Conservation (phyloP, 2,888 invertebrate species). For the Clostera curtula region DNA sequence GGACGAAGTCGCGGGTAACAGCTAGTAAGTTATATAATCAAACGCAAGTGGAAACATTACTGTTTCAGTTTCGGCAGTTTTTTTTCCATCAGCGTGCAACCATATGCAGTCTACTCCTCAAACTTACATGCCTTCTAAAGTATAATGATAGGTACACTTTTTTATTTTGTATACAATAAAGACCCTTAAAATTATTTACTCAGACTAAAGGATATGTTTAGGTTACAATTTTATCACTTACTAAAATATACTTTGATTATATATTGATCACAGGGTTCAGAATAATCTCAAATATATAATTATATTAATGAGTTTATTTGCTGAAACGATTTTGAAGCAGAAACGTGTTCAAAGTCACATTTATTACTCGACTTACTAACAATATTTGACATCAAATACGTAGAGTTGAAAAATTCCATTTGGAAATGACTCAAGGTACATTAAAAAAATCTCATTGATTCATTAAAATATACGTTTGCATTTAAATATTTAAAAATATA, state of each 20-base stretch:
- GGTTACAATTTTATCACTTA: conserved; percentile 60
- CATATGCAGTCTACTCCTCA: no score
- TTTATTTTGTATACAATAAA: conserved; percentile 23
- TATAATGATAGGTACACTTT: no score
- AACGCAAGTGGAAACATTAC: no score
- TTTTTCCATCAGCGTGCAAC: no score
- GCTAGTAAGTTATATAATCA: no score
- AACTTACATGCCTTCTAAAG: no score
- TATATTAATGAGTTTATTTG: conserved; percentile 1
- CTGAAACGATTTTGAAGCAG: conserved; percentile 10
- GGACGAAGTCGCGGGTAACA: no score
- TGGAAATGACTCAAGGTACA: no score
- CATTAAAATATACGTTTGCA: conserved; percentile 4
- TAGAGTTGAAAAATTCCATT: conserved; percentile 10
- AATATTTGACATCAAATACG: conserved; percentile 27
- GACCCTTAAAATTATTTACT: conserved; percentile 39
- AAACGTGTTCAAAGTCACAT: conserved; percentile 59
- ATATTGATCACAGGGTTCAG: conserved; percentile 18
- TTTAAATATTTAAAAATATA: conserved; percentile 7
- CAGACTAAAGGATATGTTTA: conserved; percentile 70
- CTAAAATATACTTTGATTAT: conserved; percentile 13
- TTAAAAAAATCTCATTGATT: conserved; percentile 2
- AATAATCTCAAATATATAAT: conserved; percentile 5
- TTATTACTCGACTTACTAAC: conserved; percentile 58
- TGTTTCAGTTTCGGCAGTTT: no score